Percentiles rank a stretch among this genome's conserved stretches.
Conservation (phyloP, 1,140 invertebrate genomes). For the Diploscapter pachys region DNA sequence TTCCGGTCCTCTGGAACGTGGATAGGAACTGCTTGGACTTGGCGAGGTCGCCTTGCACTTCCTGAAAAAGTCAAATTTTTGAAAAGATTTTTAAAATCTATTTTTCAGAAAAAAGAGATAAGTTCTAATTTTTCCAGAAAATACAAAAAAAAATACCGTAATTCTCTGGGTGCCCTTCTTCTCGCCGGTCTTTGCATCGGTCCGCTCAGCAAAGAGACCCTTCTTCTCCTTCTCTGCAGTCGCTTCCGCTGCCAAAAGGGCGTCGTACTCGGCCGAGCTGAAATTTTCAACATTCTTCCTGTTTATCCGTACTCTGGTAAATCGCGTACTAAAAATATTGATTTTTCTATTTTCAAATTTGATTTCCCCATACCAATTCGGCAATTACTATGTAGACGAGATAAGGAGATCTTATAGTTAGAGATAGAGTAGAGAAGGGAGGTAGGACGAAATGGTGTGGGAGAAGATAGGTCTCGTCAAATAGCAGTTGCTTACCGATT, state of each 20-base stretch:
- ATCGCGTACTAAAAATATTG: too few species aligned
- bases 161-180: constrained; percentile 68
- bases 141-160: too few species aligned
- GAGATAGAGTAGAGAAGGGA: too few species aligned
- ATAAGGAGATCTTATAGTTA: too few species aligned
- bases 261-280: constrained; percentile 83
- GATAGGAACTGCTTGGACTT: constrained; percentile 88
- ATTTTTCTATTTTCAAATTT: too few species aligned
- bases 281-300: constrained; percentile 1
- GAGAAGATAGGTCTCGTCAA: neutral
- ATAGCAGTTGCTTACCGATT: constrained; percentile 66
- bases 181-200: constrained; percentile 20
- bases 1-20: constrained; percentile 72
- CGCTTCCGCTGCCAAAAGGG: constrained; percentile 83
- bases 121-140: too few species aligned
- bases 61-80: constrained; percentile 73
- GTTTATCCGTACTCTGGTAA: neutral
- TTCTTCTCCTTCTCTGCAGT: constrained; percentile 81
- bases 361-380: too few species aligned
- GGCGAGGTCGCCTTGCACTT: constrained; percentile 77
- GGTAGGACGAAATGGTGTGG: too few species aligned
- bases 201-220: constrained; percentile 68
- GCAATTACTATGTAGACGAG: too few species aligned
- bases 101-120: too few species aligned
- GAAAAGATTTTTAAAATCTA: constrained; percentile 31